phyloP scores from a whole-genome alignment of 2,888 invertebrate species.

The Panorpa germanica region DNA sequence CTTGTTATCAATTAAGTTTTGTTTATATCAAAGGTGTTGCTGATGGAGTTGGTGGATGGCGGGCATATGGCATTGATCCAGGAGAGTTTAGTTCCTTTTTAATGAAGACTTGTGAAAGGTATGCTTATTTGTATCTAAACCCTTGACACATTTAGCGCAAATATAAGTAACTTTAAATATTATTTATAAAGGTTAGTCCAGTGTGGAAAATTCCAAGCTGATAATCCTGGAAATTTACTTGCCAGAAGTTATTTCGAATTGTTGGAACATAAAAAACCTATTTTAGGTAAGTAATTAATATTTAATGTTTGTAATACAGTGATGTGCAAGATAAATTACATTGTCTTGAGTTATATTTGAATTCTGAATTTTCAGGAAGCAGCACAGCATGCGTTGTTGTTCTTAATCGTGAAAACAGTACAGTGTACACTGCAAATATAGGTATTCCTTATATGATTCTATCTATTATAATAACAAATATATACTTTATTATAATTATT shows the following conservation, averaged over 20 bases:
- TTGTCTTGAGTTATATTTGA: constrained; percentile 10
- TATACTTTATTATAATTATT: no score
- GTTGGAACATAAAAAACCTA: constrained; percentile 77
- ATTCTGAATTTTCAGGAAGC: constrained; percentile 45
- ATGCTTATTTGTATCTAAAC: no score
- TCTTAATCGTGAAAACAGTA: constrained; percentile 73
- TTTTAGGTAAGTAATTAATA: constrained; percentile 45
- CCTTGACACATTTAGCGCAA: no score
- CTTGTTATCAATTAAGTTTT: no score
- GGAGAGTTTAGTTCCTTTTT: constrained; percentile 87
- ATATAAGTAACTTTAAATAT: no score
- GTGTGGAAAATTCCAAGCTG: constrained; percentile 72
- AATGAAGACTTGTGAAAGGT: constrained; percentile 89
- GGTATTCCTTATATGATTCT: no score
- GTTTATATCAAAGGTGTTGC: constrained; percentile 62
- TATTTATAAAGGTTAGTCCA: constrained; percentile 79
- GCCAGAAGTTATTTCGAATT: constrained; percentile 85
- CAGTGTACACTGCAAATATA: constrained; percentile 89
- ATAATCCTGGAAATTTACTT: constrained; percentile 73
- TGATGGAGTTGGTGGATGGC: constrained; percentile 98
- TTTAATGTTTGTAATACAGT: constrained; percentile 5
- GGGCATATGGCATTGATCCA: constrained; percentile 93
- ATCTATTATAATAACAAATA: no score
- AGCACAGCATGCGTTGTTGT: constrained; percentile 96
- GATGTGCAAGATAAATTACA: constrained; percentile 10